phyloP scores from a whole-genome alignment of 2,888 invertebrate genomes.

The Tipula lateralis region DNA sequence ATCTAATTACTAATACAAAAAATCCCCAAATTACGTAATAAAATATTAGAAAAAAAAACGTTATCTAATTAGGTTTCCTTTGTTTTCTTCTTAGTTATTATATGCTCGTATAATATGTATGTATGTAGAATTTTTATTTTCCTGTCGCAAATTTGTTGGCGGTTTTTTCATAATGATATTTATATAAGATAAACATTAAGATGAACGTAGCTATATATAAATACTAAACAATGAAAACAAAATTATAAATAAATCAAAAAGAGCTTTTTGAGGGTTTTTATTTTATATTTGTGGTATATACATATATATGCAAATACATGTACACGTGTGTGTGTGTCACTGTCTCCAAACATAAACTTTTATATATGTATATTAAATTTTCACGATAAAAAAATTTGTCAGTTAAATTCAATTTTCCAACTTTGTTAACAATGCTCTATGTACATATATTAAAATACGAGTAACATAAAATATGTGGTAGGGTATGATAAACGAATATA shows the following conservation, averaged over 20 bases:
- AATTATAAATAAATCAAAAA: neutral
- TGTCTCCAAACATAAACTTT: neutral
- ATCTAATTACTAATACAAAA: neutral
- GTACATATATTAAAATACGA: neutral
- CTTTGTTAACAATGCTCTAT: neutral
- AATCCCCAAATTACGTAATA: neutral
- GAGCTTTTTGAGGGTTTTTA: neutral
- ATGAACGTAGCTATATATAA: neutral
- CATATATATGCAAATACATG: neutral
- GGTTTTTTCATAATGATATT: neutral
- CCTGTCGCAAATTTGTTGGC: neutral
- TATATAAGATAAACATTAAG: neutral
- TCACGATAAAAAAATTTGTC: neutral
- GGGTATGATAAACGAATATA: too few relatives aligned
- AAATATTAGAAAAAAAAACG: neutral
- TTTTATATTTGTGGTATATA: neutral
- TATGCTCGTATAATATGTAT: neutral
- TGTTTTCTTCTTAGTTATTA: neutral
- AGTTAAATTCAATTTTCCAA: neutral
- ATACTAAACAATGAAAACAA: neutral
- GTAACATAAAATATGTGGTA: too few relatives aligned
- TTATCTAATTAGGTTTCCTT: neutral
- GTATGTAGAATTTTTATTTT: neutral
- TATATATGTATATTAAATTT: neutral
- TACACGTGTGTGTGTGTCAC: neutral